Percentiles rank a stretch among this genome's conserved stretches.
phyloP scores from a whole-genome alignment of 2,113 vertebrate species.

The Varanus salvator region DNA sequence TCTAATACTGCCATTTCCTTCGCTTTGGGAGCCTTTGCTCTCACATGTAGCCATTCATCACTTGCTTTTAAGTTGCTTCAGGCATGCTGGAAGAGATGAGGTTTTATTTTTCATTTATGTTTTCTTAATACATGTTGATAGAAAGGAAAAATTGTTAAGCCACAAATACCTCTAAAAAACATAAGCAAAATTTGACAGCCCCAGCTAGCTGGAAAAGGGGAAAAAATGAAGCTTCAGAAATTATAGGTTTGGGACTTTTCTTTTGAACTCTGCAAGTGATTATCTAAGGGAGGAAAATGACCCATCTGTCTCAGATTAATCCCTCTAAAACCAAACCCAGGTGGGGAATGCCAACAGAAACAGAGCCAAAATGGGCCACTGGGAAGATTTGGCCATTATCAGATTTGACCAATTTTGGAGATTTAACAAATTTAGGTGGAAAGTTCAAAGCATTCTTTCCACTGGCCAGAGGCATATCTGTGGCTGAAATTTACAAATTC shows the following conservation, averaged over 20 bases:
- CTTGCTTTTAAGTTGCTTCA: constrained; percentile 70
- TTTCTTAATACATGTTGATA: constrained; percentile 66
- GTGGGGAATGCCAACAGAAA: background rate
- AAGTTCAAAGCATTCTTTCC: background rate
- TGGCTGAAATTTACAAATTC: background rate
- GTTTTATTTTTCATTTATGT: constrained; percentile 52
- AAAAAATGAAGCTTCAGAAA: background rate
- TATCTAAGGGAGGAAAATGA: constrained; percentile 31
- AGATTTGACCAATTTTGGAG: background rate
- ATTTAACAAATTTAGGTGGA: background rate
- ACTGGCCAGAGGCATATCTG: background rate
- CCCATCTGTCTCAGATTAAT: background rate
- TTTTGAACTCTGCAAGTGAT: background rate
- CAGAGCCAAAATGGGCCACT: background rate
- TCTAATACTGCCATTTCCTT: constrained; percentile 61
- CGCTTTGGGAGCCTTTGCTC: constrained; percentile 59
- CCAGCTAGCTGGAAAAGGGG: constrained; percentile 35
- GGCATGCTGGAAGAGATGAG: constrained; percentile 53
- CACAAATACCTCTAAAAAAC: constrained; percentile 31
- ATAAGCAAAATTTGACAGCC: constrained; percentile 30
- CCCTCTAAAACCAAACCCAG: background rate
- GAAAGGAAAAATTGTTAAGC: constrained; percentile 47
- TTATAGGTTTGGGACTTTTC: background rate
- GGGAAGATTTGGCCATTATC: background rate
- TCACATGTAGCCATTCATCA: constrained; percentile 69